Evolutionary conservation across 2,797 vertebrate genomes (phyloP), one percentile per base, ranked within the genome.

Genomic region (Hozukius guyotensis): DNA sequence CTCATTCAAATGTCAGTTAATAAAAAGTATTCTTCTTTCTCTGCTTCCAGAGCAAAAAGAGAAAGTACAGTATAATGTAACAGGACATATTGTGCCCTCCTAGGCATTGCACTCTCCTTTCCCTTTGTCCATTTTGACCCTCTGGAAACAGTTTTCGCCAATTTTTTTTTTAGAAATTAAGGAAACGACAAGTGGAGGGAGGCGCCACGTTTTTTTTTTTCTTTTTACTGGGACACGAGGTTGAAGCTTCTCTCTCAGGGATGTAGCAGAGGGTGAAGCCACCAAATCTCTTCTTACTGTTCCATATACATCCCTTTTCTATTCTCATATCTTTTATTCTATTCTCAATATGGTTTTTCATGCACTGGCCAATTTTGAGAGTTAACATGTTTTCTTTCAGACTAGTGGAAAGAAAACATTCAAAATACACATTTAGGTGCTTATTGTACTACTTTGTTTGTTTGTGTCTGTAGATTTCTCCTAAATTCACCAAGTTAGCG

Each of bases 1-100:
- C 94, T 95, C 91, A 93, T 96, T 96, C 94, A 95, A 94, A 95
- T 92, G 93, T 95, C 92, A 93, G 92, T 94, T 42, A 93, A 95
- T 95, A 96, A 90, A 90, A 87, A 91, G 93, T 94, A 94, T 72
- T 89, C 42, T 46, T 75, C 72, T 62, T 77, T 82, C 78, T 75
- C 69, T 83, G 46, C 75, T 42, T 72, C 78, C 76, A 69, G 46
- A 77, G 84, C 75, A 31, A 77, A 72, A 79, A 67, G 66, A 84
- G 68, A 80, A 81, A 92, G 82, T 69, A 68, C 65, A 91, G 92
- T 92, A 91, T 92, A 95, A 93, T 91, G 90, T 93, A 95, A 93
- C 88, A 90, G 92, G 92, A 94, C 92, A 93, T 90, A 95, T 91
- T 95, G 94, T 95, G 88, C 90, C 89, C 86, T 90, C 78, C 81